phyloP scores from a whole-genome alignment of 37 sponge, comb jelly and placozoan species.

The Ephydatia muelleri region DNA sequence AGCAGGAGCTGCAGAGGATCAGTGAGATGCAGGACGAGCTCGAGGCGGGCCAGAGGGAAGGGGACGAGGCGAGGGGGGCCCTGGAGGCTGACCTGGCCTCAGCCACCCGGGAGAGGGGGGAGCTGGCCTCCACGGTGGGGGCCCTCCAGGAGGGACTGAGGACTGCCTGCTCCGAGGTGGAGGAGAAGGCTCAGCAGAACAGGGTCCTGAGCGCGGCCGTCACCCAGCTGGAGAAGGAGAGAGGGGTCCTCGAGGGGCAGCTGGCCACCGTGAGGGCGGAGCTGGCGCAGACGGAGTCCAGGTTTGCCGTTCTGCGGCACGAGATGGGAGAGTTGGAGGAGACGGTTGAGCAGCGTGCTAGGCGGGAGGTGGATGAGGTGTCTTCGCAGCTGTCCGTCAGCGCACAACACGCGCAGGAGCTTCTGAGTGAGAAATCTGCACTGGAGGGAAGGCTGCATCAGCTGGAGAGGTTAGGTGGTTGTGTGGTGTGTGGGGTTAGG shows the following conservation, averaged over 20 bases:
- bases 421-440: no score
- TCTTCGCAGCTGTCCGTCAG: no score
- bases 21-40: neutral
- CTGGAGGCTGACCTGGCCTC: neutral
- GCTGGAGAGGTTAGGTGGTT: no score
- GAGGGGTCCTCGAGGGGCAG: slow-evolving; percentile 23
- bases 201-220: slow-evolving; percentile 6
- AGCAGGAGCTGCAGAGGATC: slow-evolving; percentile 2
- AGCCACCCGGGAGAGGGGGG: neutral
- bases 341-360: neutral
- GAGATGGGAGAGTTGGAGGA: neutral
- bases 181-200: neutral
- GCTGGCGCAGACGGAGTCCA: neutral
- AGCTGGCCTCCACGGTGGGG: neutral
- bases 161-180: neutral
- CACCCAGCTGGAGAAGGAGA: slow-evolving; percentile 26
- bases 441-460: no score
- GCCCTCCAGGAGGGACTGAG: slow-evolving; percentile 8
- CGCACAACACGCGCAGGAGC: no score
- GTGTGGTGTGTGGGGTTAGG: no score
- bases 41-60: slow-evolving; percentile 16
- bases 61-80: neutral
- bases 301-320: no score
- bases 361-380: neutral
- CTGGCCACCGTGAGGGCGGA: neutral